Evolutionary conservation across 2,797 vertebrate genomes (phyloP).

Genomic region (Babyrousa celebensis): DNA sequence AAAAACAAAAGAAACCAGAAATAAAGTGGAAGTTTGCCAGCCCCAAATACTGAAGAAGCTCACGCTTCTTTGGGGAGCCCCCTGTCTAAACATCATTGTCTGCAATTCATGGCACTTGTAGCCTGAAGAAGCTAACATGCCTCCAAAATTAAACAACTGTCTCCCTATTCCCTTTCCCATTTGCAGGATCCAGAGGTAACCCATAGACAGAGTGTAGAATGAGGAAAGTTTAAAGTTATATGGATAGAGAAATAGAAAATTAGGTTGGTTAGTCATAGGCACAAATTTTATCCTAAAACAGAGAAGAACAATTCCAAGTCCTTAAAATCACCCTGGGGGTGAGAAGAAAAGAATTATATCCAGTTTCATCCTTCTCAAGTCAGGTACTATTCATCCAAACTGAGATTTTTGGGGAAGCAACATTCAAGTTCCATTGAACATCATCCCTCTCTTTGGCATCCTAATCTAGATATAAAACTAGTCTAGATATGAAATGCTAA

Average conservation of each 20-base stretch:
- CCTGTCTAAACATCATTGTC: not conserved
- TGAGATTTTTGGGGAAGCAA: not conserved
- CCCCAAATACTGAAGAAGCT: not conserved
- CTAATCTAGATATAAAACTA: not conserved
- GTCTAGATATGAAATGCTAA: not conserved
- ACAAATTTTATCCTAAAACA: conserved; percentile 41
- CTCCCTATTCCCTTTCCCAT: too few relatives aligned
- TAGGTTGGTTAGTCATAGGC: not conserved
- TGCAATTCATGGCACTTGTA: not conserved
- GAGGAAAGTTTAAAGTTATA: not conserved
- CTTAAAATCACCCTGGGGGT: not conserved
- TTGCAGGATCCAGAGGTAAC: not conserved
- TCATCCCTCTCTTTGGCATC: not conserved
- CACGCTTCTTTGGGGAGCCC: not conserved
- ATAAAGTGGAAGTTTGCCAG: not conserved
- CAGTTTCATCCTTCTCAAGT: not conserved
- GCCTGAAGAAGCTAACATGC: not conserved
- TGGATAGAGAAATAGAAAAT: not conserved
- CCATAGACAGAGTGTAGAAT: not conserved
- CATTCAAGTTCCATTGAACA: not conserved
- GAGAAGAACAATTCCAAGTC: not conserved
- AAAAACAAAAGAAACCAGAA: not conserved
- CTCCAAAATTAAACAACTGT: not conserved
- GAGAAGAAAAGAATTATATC: not conserved
- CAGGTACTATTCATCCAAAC: not conserved